Evolutionary conservation across 2,888 invertebrate genomes (phyloP).

Genomic region (Synanthedon myopaeformis): DNA sequence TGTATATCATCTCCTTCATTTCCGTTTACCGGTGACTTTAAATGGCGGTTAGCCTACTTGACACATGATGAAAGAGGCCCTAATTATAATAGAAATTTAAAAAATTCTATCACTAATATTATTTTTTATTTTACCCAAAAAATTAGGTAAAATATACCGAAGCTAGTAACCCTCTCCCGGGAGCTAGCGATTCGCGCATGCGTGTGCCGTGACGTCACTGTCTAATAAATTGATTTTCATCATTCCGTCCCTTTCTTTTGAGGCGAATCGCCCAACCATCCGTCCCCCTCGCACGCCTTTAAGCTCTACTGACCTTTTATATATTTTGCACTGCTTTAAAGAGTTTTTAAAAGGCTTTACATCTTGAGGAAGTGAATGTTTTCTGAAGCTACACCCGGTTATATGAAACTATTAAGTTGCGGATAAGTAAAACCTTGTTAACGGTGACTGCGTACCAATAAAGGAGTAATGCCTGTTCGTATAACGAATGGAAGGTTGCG

Average conservation of each 20-base stretch:
- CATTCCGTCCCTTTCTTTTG: slow-evolving; percentile 33
- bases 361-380: slow-evolving; percentile 45
- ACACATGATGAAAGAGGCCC: too few species aligned
- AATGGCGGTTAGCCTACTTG: too few species aligned
- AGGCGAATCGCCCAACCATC: slow-evolving; percentile 13
- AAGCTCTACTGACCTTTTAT: slow-evolving; percentile 62
- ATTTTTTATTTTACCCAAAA: not conserved
- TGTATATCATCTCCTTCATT: too few species aligned
- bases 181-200: slow-evolving; percentile 45
- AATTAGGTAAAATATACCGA: slow-evolving; percentile 10
- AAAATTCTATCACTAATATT: too few species aligned
- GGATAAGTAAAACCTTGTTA: too few species aligned
- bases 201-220: slow-evolving; percentile 64
- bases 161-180: slow-evolving; percentile 53
- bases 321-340: slow-evolving; percentile 54
- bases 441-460: too few species aligned
- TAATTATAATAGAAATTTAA: too few species aligned
- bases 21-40: too few species aligned
- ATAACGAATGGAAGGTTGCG: too few species aligned
- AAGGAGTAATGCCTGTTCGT: too few species aligned
- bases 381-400: slow-evolving; percentile 26
- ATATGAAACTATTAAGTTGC: too few species aligned
- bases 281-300: slow-evolving; percentile 39
- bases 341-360: slow-evolving; percentile 52
- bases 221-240: slow-evolving; percentile 71